phyloP scores from a whole-genome alignment of 2,888 invertebrate species.

The Epicampocera succincta region DNA sequence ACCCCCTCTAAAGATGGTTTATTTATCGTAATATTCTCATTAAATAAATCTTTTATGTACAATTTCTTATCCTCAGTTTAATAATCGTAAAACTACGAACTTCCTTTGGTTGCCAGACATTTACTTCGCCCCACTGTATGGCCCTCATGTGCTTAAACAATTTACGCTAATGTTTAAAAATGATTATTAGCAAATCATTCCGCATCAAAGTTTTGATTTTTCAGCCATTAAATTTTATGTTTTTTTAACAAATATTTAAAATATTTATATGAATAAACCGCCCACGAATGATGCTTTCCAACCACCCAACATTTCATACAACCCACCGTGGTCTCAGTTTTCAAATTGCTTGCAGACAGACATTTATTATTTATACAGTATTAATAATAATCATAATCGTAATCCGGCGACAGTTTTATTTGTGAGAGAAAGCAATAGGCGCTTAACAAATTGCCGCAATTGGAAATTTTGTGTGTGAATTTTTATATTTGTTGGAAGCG shows the following conservation, averaged over 20 bases:
- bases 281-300: not conserved
- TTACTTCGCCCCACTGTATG: too few species aligned
- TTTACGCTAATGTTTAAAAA: too few species aligned
- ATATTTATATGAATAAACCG: slow-evolving; percentile 19
- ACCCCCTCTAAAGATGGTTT: too few species aligned
- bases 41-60: too few species aligned
- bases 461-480: slow-evolving; percentile 4
- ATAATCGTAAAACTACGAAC: too few species aligned
- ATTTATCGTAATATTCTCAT: too few species aligned
- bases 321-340: too few species aligned
- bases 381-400: slow-evolving; percentile 30
- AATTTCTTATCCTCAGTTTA: too few species aligned
- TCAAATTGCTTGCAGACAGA: too few species aligned
- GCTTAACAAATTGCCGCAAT: slow-evolving; percentile 1
- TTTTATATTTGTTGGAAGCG: not conserved
- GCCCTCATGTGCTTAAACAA: too few species aligned
- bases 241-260: not conserved
- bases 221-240: not conserved
- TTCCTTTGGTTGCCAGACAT: too few species aligned
- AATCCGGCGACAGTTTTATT: slow-evolving; percentile 21
- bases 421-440: not conserved
- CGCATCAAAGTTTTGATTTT: not conserved
- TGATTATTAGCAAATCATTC: not conserved
- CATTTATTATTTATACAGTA: slow-evolving; percentile 14
- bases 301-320: too few species aligned